Evolutionary conservation across 2,113 vertebrate genomes (phyloP).

Genomic region (Scophthalmus maximus): DNA sequence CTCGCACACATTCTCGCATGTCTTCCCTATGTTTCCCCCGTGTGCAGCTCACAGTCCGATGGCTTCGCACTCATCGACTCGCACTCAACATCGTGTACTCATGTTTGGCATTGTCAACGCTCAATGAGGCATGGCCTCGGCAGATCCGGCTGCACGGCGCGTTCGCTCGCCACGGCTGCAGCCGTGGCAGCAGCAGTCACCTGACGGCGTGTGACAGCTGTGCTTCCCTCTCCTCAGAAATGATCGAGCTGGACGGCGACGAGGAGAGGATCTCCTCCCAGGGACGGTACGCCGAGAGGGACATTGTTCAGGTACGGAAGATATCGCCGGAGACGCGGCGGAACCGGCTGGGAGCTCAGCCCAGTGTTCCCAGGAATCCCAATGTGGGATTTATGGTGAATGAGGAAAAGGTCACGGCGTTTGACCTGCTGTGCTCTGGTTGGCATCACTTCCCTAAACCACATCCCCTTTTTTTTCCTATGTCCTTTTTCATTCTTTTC

Average conservation of each 20-base stretch:
- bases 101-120: slow-evolving; percentile 34
- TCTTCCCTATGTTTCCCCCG: not conserved
- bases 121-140: slow-evolving; percentile 22
- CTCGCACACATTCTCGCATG: slow-evolving; percentile 15
- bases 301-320: slow-evolving; percentile 93
- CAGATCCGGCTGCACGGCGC: slow-evolving; percentile 6
- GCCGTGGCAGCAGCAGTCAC: not conserved
- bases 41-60: slow-evolving; percentile 9
- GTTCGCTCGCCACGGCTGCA: not conserved
- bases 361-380: slow-evolving; percentile 17
- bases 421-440: slow-evolving; percentile 37
- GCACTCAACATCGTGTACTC: slow-evolving; percentile 7
- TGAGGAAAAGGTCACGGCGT: slow-evolving; percentile 20
- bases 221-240: slow-evolving; percentile 82
- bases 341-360: slow-evolving; percentile 27
- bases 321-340: not conserved
- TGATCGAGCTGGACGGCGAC: slow-evolving; percentile 97
- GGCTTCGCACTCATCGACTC: slow-evolving; percentile 27
- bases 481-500: not conserved
- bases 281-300: slow-evolving; percentile 94
- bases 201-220: slow-evolving; percentile 41
- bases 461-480: not conserved
- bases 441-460: slow-evolving; percentile 1
- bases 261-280: slow-evolving; percentile 95
- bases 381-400: slow-evolving; percentile 44